These are phyloP conservation scores for Uria aalge DNA, from an alignment of 2,113 vertebrate genomes.

Conservation along the genomic window DNA sequence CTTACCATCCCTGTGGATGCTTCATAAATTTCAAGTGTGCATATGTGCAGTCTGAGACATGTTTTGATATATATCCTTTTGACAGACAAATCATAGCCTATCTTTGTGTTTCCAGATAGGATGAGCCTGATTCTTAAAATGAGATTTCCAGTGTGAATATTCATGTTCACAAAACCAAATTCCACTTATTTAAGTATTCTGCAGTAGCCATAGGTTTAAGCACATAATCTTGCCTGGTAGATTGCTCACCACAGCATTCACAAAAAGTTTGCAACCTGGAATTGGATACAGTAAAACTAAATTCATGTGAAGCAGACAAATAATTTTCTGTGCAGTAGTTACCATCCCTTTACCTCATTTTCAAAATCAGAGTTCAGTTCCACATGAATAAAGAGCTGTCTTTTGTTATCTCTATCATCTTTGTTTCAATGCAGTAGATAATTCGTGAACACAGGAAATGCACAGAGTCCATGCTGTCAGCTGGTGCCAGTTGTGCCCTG, in stretches of 20 bases:
- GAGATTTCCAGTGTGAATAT: not conserved
- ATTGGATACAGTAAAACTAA: not conserved
- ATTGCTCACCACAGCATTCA: not conserved
- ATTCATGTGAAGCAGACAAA: not conserved
- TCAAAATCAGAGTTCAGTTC: not conserved
- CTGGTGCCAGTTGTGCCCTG: not conserved
- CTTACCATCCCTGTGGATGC: not conserved
- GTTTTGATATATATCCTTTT: conserved; percentile 6
- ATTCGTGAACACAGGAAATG: not conserved
- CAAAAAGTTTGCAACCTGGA: not conserved
- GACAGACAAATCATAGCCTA: conserved; percentile 16
- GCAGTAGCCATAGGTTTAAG: not conserved
- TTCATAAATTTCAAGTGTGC: conserved; percentile 26
- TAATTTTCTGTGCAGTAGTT: not conserved
- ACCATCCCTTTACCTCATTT: not conserved
- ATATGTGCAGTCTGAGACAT: not conserved
- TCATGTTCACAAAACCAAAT: not conserved
- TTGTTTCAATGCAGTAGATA: not conserved
- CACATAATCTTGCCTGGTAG: not conserved
- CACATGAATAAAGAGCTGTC: not conserved
- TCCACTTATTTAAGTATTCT: not conserved
- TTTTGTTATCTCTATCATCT: not conserved
- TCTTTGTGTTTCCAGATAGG: not conserved
- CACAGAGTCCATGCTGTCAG: not conserved
- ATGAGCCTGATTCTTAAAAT: not conserved